Base-by-base conservation (phyloP, 1,140 invertebrate species). In the Aleiodes sp. region DNA sequence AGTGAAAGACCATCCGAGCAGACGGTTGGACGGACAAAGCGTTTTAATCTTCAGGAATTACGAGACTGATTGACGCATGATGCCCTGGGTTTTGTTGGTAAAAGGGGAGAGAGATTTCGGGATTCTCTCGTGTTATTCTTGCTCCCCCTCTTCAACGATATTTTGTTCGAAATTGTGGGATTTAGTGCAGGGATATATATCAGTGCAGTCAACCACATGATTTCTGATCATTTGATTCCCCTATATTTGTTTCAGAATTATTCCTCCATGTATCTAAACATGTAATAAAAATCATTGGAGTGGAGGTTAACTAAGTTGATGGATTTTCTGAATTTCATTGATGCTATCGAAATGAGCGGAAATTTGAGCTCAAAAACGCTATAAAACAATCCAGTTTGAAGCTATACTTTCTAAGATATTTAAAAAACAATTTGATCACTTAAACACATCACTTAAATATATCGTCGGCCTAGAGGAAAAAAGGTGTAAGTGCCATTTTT, bases 41-140 rank as follows among this genome's bases (percentile, higher is more conserved):
- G 66, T 74, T 82, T 78, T 82, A 82, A 82, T 82, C 75, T 76
- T 57, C 39, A 43, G 76, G 75, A 73, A 77, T 81, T 80, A 80
- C 68, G 10, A 65, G 65, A 61, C 71, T 82, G 79, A 80, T 82
- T 82, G 80, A 81, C 78, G 75, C 70, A 72, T 75, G 65, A 75
- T 73, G 64, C 52, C 64, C 9, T 59, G 56, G 28, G 46, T 21
- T 7, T 24, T 16, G 19, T 52, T 52, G 46, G 21, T 24, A 52
- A 24, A 52, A 39, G 41, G 29, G 33, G 33, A 21, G 33, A 52
- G n/a, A n/a, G n/a, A n/a, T n/a, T n/a, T 62, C 41, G 24, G 66
- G 66, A 60, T 43, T 63, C 67, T 57, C 24, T 31, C 3, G n/a
- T n/a, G n/a, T n/a, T n/a, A n/a, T n/a, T 62, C 14, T 60, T 31